Conservation (phyloP, 23 tunicate species). For the Pegea sp. region DNA sequence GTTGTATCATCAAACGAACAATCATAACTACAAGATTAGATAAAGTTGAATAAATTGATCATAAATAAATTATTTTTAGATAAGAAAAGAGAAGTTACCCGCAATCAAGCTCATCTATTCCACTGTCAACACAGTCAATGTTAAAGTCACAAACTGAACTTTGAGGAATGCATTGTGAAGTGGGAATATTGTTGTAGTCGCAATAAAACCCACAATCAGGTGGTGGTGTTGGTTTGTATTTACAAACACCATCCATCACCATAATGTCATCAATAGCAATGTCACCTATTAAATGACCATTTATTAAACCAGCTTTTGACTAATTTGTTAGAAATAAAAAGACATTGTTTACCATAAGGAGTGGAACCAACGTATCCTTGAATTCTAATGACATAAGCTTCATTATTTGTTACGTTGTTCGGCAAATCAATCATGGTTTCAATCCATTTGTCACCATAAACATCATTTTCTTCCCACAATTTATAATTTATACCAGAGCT, state of each 20-base stretch:
- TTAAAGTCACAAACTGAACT: constrained; percentile 52
- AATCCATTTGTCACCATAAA: constrained; percentile 68
- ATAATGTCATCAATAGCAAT: constrained; percentile 65
- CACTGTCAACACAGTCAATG: constrained; percentile 29
- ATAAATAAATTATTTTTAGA: too few relatives aligned
- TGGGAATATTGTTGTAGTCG: constrained; percentile 13
- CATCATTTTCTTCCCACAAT: constrained; percentile 36
- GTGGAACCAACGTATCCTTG: constrained; percentile 49
- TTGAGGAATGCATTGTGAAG: constrained; percentile 25
- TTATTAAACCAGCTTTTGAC: neutral
- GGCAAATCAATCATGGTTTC: constrained; percentile 90
- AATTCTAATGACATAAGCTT: constrained; percentile 29
- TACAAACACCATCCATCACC: constrained; percentile 39
- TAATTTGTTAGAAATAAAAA: neutral
- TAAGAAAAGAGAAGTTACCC: constrained; percentile 13
- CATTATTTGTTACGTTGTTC: constrained; percentile 73
- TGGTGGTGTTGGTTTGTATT: constrained; percentile 47
- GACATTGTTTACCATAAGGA: constrained; percentile 23
- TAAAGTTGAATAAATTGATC: too few relatives aligned
- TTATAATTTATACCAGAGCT: constrained; percentile 31
- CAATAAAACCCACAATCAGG: constrained; percentile 45
- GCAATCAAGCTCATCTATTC: constrained; percentile 43
- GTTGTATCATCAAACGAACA: constrained; percentile 52
- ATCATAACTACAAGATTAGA: too few relatives aligned
- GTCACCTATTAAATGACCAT: constrained; percentile 40